A percentile compares a stretch with the other conserved stretches of the same genome.
phyloP scores from a whole-genome alignment of 2,113 vertebrate species.

The Glaucomys volans region DNA sequence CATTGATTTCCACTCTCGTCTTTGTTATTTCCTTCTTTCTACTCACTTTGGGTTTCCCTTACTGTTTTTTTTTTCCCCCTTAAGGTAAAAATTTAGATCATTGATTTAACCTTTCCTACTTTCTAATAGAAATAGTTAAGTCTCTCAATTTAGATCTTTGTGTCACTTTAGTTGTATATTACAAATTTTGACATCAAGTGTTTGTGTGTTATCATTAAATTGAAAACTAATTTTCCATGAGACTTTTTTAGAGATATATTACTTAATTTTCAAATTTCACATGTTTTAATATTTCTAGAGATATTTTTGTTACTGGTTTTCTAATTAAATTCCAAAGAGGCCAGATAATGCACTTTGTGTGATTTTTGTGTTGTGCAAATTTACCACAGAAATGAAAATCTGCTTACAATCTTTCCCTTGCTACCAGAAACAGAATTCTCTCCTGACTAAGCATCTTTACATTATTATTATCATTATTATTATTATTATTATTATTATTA shows the following conservation, averaged over 20 bases:
- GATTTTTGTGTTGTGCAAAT: neutral
- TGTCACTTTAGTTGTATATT: neutral
- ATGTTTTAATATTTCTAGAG: conserved; percentile 10
- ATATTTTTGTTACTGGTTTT: neutral
- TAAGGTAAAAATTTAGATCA: neutral
- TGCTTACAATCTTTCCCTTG: neutral
- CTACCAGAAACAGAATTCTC: neutral
- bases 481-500: too few relatives aligned
- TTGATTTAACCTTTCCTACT: neutral
- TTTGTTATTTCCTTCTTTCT: neutral
- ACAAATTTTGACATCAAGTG: neutral
- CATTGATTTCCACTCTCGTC: neutral
- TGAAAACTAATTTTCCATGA: neutral
- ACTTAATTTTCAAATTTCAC: conserved; percentile 13
- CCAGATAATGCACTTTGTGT: neutral
- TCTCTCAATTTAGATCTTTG: neutral
- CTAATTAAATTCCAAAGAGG: neutral
- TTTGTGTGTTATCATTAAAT: neutral
- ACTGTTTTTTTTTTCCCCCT: neutral
- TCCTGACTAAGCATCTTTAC: neutral
- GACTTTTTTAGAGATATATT: neutral
- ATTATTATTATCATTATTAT: too few relatives aligned
- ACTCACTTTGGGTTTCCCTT: neutral
- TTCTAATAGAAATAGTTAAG: neutral
- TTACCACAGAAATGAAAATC: neutral